Percentiles rank a stretch among this genome's conserved stretches.
phyloP scores from a whole-genome alignment of 2,113 vertebrate genomes.

The Sinosuthora webbiana region DNA sequence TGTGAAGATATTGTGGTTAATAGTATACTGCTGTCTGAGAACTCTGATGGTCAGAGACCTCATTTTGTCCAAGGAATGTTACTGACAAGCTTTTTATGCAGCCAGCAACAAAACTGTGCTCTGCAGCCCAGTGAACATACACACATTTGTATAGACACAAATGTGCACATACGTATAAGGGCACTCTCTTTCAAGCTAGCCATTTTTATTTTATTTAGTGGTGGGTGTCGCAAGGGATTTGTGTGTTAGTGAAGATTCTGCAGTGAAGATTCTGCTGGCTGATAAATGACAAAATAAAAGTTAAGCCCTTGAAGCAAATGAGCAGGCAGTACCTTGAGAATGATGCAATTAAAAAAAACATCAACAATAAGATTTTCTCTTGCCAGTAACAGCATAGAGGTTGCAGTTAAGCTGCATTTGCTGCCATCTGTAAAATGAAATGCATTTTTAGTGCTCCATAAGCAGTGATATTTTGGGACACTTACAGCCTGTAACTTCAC shows the following conservation, averaged over 20 bases:
- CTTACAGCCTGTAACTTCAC: neutral
- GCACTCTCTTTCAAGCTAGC: neutral
- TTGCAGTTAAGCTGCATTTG: neutral
- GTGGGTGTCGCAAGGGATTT: neutral
- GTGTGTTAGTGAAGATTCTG: neutral
- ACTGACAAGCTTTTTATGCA: neutral
- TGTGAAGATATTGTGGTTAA: neutral
- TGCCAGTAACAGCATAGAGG: neutral
- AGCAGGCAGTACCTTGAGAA: neutral
- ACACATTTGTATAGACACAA: neutral
- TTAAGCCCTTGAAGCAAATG: neutral
- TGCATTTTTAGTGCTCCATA: neutral
- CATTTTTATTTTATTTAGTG: neutral
- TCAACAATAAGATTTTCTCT: neutral
- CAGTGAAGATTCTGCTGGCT: neutral
- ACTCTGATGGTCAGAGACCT: neutral
- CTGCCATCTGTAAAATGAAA: neutral
- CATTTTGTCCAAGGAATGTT: neutral
- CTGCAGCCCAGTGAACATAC: neutral
- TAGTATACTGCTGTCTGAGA: neutral
- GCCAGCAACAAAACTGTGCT: neutral
- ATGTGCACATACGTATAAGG: neutral
- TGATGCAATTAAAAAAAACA: neutral
- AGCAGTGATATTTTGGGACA: neutral
- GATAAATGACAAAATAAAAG: neutral